A percentile compares a stretch with the other conserved stretches of the same genome.
phyloP scores from a whole-genome alignment of 2,797 vertebrate genomes.

The Falco biarmicus region DNA sequence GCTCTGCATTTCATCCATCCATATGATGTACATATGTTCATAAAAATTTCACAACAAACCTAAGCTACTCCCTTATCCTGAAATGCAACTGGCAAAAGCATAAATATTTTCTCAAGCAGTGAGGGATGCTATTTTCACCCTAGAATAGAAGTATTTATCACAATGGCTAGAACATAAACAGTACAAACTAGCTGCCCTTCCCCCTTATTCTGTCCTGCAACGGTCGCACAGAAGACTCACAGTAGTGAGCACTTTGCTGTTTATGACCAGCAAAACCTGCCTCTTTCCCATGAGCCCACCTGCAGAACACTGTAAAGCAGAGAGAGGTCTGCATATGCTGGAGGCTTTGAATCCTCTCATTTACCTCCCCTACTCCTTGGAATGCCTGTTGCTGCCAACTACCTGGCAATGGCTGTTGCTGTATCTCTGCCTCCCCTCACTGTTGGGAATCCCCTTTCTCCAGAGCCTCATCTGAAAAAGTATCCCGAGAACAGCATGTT shows the following conservation, averaged over 20 bases:
- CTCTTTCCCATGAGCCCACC: neutral
- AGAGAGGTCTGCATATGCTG: neutral
- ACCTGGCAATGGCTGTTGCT: slow-evolving; percentile 23
- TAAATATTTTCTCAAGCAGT: neutral
- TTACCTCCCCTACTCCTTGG: neutral
- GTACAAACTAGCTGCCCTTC: neutral
- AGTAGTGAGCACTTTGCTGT: neutral
- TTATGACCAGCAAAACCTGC: neutral
- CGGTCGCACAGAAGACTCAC: neutral
- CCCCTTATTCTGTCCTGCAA: neutral
- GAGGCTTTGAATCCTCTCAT: neutral
- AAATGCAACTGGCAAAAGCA: neutral
- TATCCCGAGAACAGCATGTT: slow-evolving; percentile 60
- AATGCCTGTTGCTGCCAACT: neutral
- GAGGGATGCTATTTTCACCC: neutral
- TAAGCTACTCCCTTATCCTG: neutral
- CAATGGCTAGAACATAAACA: neutral
- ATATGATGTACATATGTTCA: neutral
- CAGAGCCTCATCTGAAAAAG: slow-evolving; percentile 36
- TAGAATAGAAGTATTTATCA: neutral
- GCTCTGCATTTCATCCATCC: neutral
- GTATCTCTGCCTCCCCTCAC: slow-evolving; percentile 4
- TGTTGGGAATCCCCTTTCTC: slow-evolving; percentile 59
- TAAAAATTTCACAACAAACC: neutral
- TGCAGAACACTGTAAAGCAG: neutral